A percentile compares a stretch with the other conserved stretches of the same genome.
These are phyloP conservation scores for Rutilus rutilus DNA, from an alignment of 2,113 vertebrate species.

Conservation along the genomic window DNA sequence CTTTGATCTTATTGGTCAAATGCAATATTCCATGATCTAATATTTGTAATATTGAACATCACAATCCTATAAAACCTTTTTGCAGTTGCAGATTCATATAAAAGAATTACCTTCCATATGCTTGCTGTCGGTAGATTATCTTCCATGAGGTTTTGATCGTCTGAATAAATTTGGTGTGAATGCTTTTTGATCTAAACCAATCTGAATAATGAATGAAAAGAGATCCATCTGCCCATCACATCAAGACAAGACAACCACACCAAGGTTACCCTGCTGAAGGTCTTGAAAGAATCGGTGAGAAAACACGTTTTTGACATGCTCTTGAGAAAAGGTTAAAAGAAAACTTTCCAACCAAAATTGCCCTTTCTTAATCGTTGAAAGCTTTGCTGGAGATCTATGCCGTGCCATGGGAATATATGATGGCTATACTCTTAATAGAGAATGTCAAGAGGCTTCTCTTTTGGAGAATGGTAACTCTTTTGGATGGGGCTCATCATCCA, in stretches of 20 bases:
- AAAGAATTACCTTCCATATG: background rate
- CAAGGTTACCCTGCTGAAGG: background rate
- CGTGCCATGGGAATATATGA: background rate
- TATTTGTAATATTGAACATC: background rate
- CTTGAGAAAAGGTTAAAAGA: slow-evolving; percentile 39
- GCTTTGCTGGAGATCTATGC: background rate
- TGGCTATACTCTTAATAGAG: background rate
- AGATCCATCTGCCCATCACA: slow-evolving; percentile 1
- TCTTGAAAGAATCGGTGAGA: slow-evolving; percentile 14
- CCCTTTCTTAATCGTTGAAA: slow-evolving; percentile 1
- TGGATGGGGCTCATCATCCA: slow-evolving; percentile 2
- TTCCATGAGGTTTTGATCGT: background rate
- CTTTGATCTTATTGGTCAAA: background rate
- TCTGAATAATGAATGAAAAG: slow-evolving; percentile 43
- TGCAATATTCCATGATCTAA: background rate
- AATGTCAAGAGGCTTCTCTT: slow-evolving; percentile 20
- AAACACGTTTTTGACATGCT: slow-evolving; percentile 23
- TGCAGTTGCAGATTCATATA: background rate
- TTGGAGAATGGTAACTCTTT: slow-evolving; percentile 17
- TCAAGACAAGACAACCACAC: slow-evolving; percentile 11
- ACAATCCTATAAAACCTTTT: background rate
- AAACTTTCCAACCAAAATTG: slow-evolving; percentile 7
- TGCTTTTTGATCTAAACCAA: slow-evolving; percentile 24
- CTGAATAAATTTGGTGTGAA: slow-evolving; percentile 1
- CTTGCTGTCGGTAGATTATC: background rate